A percentile compares a stretch with the other conserved stretches of the same genome.
Evolutionary conservation across 1,140 invertebrate species (phyloP).

Genomic region (Delia radicum): DNA sequence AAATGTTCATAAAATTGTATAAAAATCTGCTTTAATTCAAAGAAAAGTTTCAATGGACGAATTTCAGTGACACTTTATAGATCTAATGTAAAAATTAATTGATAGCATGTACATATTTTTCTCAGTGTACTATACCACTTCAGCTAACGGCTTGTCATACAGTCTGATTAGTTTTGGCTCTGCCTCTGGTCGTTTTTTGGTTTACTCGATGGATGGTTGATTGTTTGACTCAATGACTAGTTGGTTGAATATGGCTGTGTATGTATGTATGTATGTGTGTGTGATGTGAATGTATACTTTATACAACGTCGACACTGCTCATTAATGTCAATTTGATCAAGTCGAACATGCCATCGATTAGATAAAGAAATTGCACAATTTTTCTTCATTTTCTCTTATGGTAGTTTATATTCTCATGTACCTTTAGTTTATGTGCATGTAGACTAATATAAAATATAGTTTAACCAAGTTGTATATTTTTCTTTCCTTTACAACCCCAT

Average conservation of each 20-base stretch:
- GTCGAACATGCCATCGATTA: slow-evolving; percentile 22
- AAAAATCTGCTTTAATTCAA: no score
- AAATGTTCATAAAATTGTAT: no score
- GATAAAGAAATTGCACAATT: slow-evolving; percentile 21
- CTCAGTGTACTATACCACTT: no score
- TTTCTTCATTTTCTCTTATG: slow-evolving; percentile 24
- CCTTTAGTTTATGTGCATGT: background rate
- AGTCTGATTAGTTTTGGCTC: background rate
- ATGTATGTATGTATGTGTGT: background rate
- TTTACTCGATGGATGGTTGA: background rate
- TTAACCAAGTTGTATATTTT: background rate
- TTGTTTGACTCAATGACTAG: background rate
- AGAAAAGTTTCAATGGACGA: no score
- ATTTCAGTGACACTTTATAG: no score
- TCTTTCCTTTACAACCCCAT: no score
- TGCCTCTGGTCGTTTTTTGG: background rate
- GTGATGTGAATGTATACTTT: background rate
- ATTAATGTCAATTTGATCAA: slow-evolving; percentile 27
- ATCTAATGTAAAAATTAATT: no score
- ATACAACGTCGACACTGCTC: slow-evolving; percentile 8
- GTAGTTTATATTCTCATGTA: background rate
- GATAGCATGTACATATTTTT: no score
- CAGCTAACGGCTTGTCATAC: background rate
- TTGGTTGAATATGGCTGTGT: background rate
- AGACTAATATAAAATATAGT: background rate